A percentile compares a stretch with the other conserved stretches of the same genome.
Evolutionary conservation across 2,113 vertebrate genomes (phyloP).

Genomic region (Lophochroa leadbeateri): DNA sequence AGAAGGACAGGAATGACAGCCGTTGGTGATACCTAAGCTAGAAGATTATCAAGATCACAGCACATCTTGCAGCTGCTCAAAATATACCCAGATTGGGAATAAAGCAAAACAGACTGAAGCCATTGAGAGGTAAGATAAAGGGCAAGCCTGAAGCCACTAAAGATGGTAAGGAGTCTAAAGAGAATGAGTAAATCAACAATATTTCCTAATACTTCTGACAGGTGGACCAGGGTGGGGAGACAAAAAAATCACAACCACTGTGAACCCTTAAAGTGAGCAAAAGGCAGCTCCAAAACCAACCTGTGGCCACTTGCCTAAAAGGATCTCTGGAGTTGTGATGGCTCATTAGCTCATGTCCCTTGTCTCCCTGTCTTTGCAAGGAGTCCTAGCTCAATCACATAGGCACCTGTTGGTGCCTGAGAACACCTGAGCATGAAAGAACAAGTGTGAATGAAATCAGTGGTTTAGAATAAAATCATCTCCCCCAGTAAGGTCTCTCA

Average conservation of each 20-base stretch:
- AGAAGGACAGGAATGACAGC: not conserved
- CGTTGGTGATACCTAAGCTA: not conserved
- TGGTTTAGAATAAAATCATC: not conserved
- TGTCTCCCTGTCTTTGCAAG: not conserved
- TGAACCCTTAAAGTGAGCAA: not conserved
- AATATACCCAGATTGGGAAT: not conserved
- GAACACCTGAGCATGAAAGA: not conserved
- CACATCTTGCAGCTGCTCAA: not conserved
- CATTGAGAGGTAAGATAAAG: slow-evolving; percentile 6
- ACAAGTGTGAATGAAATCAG: not conserved
- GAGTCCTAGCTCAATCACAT: not conserved
- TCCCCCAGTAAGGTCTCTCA: not conserved
- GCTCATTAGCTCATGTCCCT: not conserved
- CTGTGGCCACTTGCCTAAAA: not conserved
- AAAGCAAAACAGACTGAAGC: not conserved
- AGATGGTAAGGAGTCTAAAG: not conserved
- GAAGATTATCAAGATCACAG: slow-evolving; percentile 10
- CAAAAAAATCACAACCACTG: not conserved
- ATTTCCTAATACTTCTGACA: not conserved
- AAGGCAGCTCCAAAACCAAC: not conserved
- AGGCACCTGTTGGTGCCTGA: not conserved
- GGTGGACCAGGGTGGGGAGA: not conserved
- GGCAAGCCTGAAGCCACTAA: not conserved
- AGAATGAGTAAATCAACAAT: not conserved
- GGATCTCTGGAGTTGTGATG: not conserved